These are phyloP conservation scores for Gymnopithys bicolor DNA, from an alignment of 2,797 vertebrate genomes.

Conservation along the genomic window DNA sequence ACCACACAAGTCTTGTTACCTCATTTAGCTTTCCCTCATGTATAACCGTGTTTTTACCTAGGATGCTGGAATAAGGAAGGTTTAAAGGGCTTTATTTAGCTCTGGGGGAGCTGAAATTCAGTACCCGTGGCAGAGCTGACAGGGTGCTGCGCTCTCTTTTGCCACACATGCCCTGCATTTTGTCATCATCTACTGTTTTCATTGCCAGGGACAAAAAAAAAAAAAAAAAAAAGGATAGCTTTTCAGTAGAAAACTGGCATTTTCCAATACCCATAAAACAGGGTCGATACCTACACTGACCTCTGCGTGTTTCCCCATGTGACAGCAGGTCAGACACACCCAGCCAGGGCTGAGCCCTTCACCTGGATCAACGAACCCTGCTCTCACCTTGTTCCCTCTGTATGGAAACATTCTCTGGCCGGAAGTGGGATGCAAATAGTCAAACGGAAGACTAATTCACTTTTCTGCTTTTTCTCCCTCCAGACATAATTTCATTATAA, in stretches of 20 bases:
- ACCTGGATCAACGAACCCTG: neutral
- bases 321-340: neutral
- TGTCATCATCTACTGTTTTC: neutral
- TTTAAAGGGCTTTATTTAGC: neutral
- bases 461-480: neutral
- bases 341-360: neutral
- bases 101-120: neutral
- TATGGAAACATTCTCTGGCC: neutral
- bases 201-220: neutral
- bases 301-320: rapidly evolving
- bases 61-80: neutral
- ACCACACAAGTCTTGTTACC: neutral
- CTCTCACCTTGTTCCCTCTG: neutral
- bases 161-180: rapidly evolving
- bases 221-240: neutral
- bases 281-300: neutral
- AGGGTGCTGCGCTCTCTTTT: rapidly evolving
- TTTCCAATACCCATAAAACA: neutral
- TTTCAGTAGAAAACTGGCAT: neutral
- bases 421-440: neutral
- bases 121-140: neutral
- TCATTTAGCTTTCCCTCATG: rapidly evolving
- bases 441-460: neutral
- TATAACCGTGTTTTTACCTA: neutral
- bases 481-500: neutral